Evolutionary conservation across 2,113 vertebrate genomes (phyloP).

Genomic region (Cricetomys ansorgei): DNA sequence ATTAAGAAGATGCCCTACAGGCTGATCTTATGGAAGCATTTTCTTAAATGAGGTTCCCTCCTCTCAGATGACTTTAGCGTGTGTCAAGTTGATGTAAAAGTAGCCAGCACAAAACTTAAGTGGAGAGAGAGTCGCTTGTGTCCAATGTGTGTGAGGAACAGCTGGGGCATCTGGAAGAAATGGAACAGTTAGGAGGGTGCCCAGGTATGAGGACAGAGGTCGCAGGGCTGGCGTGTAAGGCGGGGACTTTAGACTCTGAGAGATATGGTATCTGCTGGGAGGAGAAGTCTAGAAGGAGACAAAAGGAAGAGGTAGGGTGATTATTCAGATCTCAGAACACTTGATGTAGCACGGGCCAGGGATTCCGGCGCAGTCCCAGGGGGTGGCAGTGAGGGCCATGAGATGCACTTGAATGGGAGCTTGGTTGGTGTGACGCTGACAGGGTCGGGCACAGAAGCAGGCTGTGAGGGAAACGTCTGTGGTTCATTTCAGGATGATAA

Average conservation of each 20-base stretch:
- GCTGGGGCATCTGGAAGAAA: not conserved
- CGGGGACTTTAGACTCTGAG: not conserved
- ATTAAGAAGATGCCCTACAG: not conserved
- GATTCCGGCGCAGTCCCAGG: too few relatives aligned
- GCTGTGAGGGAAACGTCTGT: not conserved
- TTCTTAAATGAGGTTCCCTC: not conserved
- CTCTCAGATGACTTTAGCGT: not conserved
- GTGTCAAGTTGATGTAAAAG: not conserved
- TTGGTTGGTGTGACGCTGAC: not conserved
- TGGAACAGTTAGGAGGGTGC: not conserved
- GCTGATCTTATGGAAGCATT: not conserved
- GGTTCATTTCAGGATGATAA: not conserved
- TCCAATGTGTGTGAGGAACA: not conserved
- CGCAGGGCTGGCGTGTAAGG: rapidly evolving
- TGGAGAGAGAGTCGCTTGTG: not conserved
- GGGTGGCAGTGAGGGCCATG: too few relatives aligned
- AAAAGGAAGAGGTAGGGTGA: not conserved
- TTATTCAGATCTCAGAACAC: not conserved
- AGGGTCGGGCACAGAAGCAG: not conserved
- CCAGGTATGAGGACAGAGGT: not conserved
- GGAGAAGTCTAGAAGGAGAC: not conserved
- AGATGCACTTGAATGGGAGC: not conserved
- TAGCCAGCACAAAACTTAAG: not conserved
- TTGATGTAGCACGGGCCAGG: rapidly evolving
- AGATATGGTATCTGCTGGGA: not conserved